Conservation (phyloP, 2,888 invertebrate species). For the Pseudococcus jackbeardsleyi region DNA sequence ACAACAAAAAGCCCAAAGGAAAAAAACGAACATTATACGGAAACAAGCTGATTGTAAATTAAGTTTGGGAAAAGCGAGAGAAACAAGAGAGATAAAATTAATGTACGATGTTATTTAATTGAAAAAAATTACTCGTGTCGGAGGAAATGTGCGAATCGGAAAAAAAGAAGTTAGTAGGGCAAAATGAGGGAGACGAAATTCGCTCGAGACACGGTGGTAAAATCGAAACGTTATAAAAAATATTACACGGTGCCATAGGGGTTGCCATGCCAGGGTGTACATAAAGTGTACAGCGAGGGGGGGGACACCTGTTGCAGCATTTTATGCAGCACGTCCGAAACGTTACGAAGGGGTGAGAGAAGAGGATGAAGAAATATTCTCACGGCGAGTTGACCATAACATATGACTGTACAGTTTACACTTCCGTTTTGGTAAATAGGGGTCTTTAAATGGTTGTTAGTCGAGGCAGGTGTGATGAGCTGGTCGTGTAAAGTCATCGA, state of each 20-base stretch:
- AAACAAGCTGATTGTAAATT: conserved; percentile 27
- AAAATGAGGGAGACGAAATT: background rate
- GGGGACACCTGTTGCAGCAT: conserved; percentile 62
- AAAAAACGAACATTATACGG: background rate
- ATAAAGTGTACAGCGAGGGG: background rate
- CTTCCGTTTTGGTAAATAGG: conserved; percentile 60
- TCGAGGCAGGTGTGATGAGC: conserved; percentile 23
- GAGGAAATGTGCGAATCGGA: background rate
- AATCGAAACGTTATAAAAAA: background rate
- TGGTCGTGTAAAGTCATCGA: conserved; percentile 8
- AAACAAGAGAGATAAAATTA: background rate
- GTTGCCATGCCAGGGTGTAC: background rate
- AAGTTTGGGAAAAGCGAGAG: background rate
- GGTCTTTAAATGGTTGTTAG: conserved; percentile 29
- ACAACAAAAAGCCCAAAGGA: background rate
- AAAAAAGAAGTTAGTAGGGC: background rate
- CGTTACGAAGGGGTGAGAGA: background rate
- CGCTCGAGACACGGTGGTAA: background rate
- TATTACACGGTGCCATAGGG: background rate
- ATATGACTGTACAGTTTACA: conserved; percentile 52
- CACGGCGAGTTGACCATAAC: conserved; percentile 62
- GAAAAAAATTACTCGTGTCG: conserved; percentile 25
- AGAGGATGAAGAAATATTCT: conserved; percentile 52
- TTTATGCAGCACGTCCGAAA: background rate
- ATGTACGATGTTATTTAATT: conserved; percentile 23